phyloP scores from a whole-genome alignment of 2,888 invertebrate species.

The Dryococelus australis region DNA sequence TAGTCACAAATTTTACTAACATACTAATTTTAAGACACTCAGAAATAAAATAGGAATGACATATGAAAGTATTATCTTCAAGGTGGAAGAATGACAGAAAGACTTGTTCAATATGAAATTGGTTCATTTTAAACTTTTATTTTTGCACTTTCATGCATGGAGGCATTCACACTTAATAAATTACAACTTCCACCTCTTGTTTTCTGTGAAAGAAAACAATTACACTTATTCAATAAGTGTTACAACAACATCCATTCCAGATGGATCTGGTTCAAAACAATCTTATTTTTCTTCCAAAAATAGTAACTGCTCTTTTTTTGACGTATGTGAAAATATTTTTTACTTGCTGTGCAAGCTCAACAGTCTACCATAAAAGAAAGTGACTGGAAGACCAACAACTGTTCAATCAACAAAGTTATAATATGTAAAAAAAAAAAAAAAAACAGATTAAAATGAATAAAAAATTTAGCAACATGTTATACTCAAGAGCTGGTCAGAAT shows the following conservation, averaged over 20 bases:
- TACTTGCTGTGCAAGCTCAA: not conserved
- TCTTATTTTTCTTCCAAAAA: not conserved
- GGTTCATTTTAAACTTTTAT: not conserved
- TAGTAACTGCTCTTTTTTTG: not conserved
- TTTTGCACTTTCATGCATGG: not conserved
- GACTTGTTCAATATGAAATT: no score
- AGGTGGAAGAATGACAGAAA: no score
- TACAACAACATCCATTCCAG: constrained; percentile 2
- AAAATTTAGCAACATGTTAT: not conserved
- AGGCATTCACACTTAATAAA: not conserved
- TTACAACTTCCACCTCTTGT: not conserved
- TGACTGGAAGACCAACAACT: not conserved
- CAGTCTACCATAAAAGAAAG: not conserved
- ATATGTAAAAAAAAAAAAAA: not conserved
- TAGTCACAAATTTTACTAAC: no score
- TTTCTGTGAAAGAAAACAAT: not conserved
- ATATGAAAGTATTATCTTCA: no score
- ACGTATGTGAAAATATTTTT: not conserved
- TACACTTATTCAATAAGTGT: constrained; percentile 16
- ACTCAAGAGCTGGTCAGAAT: not conserved
- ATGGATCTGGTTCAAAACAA: not conserved
- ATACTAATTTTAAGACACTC: no score
- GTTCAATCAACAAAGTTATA: not conserved
- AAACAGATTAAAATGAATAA: not conserved
- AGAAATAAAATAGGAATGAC: no score